Conservation (phyloP, 2,797 vertebrate species). For the Masticophis lateralis region DNA sequence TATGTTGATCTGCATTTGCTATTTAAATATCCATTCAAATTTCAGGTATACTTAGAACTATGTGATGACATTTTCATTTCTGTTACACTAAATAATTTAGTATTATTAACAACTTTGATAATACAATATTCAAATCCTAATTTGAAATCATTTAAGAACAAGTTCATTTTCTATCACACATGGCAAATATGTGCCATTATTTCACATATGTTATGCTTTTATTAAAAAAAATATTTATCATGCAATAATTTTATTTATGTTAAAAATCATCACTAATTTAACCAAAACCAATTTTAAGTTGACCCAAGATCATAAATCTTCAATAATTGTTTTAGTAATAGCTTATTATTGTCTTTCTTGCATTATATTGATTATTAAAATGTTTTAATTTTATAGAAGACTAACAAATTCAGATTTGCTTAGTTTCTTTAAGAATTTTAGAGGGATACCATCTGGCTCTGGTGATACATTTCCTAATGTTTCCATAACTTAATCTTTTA, state of each 20-base stretch:
- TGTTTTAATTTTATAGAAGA: not conserved
- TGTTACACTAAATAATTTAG: not conserved
- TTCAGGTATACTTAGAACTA: not conserved
- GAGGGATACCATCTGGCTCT: not conserved
- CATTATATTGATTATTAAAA: not conserved
- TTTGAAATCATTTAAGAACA: not conserved
- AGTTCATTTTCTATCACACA: not conserved
- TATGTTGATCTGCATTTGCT: not conserved
- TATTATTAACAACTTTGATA: not conserved
- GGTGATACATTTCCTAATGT: not conserved
- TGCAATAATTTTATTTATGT: not conserved
- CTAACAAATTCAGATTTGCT: not conserved
- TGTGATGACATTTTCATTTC: not conserved
- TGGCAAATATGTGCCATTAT: not conserved
- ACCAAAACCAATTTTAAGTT: not conserved
- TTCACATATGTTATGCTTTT: not conserved
- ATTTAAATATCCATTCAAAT: not conserved
- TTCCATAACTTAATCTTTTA: not conserved
- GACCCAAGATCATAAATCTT: not conserved
- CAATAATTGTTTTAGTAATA: not conserved
- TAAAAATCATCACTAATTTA: not conserved
- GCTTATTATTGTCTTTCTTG: not conserved
- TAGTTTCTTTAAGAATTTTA: not conserved
- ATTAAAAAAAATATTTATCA: not conserved
- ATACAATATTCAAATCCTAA: not conserved